phyloP scores from a whole-genome alignment of 1,140 invertebrate genomes.

The Hydropsyche tenuis region DNA sequence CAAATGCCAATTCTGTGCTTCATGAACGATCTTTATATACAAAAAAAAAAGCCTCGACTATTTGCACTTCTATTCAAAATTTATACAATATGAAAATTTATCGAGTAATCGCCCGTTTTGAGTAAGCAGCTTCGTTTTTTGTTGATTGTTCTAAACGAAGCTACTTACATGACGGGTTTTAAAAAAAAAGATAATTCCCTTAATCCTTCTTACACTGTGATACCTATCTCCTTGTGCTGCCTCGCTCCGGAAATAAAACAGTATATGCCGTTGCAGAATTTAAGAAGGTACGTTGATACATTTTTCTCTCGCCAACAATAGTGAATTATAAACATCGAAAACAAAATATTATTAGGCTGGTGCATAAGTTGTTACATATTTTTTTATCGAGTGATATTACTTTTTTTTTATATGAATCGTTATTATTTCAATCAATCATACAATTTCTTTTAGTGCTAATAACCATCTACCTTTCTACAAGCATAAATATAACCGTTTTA shows the following conservation, averaged over 20 bases:
- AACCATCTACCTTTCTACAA: too few species aligned
- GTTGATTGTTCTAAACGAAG: background rate
- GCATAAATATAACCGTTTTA: too few species aligned
- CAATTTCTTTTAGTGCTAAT: too few species aligned
- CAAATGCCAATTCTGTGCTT: too few species aligned
- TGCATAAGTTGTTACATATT: too few species aligned
- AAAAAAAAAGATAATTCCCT: constrained; percentile 3
- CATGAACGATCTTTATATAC: too few species aligned
- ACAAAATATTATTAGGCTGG: too few species aligned
- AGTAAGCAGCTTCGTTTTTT: background rate
- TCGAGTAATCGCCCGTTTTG: background rate
- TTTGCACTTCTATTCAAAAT: constrained; percentile 21
- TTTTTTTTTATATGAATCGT: too few species aligned
- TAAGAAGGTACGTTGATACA: constrained; percentile 30
- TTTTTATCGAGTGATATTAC: too few species aligned
- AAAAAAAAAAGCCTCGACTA: background rate
- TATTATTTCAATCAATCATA: too few species aligned
- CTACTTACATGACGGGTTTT: background rate
- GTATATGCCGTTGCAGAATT: constrained; percentile 34
- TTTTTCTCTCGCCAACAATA: constrained; percentile 38
- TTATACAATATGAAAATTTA: background rate
- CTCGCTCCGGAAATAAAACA: constrained; percentile 19
- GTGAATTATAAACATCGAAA: constrained; percentile 22
- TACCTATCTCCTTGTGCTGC: constrained; percentile 37
- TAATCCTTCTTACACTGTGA: constrained; percentile 34